These are phyloP conservation scores for Habrosyne pyritoides DNA, from an alignment of 2,888 invertebrate genomes.

Conservation along the genomic window DNA sequence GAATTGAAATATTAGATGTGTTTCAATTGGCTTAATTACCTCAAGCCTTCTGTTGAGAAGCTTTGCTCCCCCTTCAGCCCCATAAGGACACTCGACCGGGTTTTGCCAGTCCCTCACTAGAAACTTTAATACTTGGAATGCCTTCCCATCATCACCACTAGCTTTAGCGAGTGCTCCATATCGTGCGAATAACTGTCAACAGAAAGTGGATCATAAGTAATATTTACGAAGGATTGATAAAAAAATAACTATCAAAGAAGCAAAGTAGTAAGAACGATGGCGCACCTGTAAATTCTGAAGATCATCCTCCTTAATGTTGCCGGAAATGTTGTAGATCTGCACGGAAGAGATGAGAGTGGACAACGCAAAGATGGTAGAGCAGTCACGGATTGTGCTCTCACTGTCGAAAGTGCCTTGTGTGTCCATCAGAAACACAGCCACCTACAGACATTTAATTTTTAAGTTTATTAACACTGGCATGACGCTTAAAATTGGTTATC, in stretches of 20 bases:
- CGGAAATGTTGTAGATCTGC: slow-evolving; percentile 90
- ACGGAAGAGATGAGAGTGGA: slow-evolving; percentile 97
- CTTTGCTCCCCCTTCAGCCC: slow-evolving; percentile 92
- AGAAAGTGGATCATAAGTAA: background rate
- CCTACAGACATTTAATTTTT: slow-evolving; percentile 53
- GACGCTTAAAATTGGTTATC: background rate
- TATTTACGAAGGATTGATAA: background rate
- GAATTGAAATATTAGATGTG: too few species aligned
- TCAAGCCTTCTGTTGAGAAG: slow-evolving; percentile 93
- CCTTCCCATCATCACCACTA: slow-evolving; percentile 88
- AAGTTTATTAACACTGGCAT: background rate
- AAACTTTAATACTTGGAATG: slow-evolving; percentile 93
- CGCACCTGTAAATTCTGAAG: slow-evolving; percentile 93
- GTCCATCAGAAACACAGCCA: slow-evolving; percentile 91
- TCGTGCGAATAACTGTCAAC: slow-evolving; percentile 91
- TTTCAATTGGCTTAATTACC: too few species aligned
- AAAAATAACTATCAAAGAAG: too few species aligned
- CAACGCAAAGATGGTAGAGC: slow-evolving; percentile 86
- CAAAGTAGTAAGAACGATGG: too few species aligned
- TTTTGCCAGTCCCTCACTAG: slow-evolving; percentile 97
- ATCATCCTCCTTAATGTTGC: slow-evolving; percentile 97
- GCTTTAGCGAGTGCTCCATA: slow-evolving; percentile 94
- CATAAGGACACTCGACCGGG: slow-evolving; percentile 96
- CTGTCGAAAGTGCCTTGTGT: slow-evolving; percentile 97
- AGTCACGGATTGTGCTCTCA: slow-evolving; percentile 95